Conservation (phyloP, 2,113 vertebrate genomes). For the Circaetus gallicus region DNA sequence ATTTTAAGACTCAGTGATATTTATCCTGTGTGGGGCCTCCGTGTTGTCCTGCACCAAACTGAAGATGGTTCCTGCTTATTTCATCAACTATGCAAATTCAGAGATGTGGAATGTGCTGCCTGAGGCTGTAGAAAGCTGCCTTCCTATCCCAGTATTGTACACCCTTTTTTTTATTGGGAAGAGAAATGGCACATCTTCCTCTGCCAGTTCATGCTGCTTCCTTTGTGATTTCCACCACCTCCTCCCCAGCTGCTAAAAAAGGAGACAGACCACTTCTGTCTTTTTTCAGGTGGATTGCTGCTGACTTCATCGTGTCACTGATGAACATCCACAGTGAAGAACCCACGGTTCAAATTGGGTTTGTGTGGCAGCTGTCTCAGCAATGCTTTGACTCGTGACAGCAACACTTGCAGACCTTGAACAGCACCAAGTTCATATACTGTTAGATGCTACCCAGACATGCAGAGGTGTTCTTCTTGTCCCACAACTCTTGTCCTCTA, state of each 20-base stretch:
- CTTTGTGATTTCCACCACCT: background rate
- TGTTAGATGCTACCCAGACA: no score
- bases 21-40: background rate
- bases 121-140: background rate
- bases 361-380: background rate
- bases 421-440: accelerated
- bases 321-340: accelerated
- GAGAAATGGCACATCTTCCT: background rate
- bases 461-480: background rate
- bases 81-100: background rate
- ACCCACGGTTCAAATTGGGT: no score
- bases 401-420: background rate
- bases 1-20: background rate
- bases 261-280: background rate
- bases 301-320: accelerated
- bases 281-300: background rate
- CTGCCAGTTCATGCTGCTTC: background rate
- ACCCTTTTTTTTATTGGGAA: background rate
- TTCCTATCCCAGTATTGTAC: background rate
- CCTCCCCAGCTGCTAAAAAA: background rate
- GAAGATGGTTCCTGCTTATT: background rate
- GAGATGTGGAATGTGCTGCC: background rate
- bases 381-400: background rate
- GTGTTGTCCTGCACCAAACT: background rate
- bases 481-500: background rate